Evolutionary conservation across 1,140 invertebrate species (phyloP), one percentile per base, ranked within the genome.

Genomic region (Trichomalopsis sarcophagae): DNA sequence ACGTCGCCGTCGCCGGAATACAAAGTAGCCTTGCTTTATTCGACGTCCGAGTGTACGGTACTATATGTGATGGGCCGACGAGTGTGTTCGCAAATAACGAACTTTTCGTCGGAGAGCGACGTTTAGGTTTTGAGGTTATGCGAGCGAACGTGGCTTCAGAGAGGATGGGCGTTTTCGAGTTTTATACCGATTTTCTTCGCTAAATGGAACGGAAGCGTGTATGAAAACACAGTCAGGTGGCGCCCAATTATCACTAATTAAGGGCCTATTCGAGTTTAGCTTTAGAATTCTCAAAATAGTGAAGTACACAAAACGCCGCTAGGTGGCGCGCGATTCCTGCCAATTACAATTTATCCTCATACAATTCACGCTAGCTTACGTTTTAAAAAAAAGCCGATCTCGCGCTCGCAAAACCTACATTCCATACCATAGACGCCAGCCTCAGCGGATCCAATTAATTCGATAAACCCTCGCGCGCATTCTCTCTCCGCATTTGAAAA

Each of bases 1-100:
- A n/a, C 75, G 86, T 79, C 81, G 76, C 78, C 71, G 66, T 55
- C 71, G 66, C 10, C 71, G 76, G 88, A 88, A 90, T 90, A 90
- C 88, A 87, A 90, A 90, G 87, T 85, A 89, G 87, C 81, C 81
- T 27, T 14, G 69, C 69, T 62, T n/a, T 62, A 62, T 62, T 62
- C 55, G 7, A 62, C 55, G 55, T 62, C 55, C 55, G 55, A n/a
- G 55, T 62, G 21, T n/a, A 62, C 55, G 5, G 55, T n/a, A 0
- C 40, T 44, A 9, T 44, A 1, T 50, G 17, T 55, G 50, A 5
- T 27, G 27, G 27, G 17, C 21, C 55, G 17, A 44, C 40, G 40
- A 44, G 17, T 62, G 6, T 21, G 55, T 62, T 62, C 1, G 14
- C 55, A 62, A 81, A 36, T 36, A 36, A 73, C 80, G 78, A 69